phyloP scores from a whole-genome alignment of 1,140 invertebrate genomes.

The Drosophila sulfurigaster region DNA sequence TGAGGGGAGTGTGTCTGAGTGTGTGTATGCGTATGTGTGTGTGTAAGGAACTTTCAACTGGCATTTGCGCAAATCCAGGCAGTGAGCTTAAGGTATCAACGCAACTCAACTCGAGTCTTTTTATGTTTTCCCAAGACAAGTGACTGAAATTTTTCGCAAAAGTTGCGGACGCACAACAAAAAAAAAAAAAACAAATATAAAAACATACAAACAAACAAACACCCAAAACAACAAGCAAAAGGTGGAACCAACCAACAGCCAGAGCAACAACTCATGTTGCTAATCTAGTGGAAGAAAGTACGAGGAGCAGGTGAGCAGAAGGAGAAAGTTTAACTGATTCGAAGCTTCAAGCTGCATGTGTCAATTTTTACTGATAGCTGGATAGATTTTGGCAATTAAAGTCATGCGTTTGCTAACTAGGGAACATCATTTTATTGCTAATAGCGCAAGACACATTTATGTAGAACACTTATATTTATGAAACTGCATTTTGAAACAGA shows the following conservation, averaged over 20 bases:
- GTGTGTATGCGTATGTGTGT: not conserved
- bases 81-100: constrained; percentile 53
- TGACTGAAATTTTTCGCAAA: not conserved
- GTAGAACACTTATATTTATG: too few relatives aligned
- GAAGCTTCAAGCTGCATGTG: too few relatives aligned
- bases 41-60: constrained; percentile 41
- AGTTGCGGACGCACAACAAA: not conserved
- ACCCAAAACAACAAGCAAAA: not conserved
- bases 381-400: too few relatives aligned
- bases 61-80: constrained; percentile 47
- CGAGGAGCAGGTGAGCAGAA: too few relatives aligned
- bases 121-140: constrained; percentile 16
- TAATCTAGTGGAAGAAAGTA: too few relatives aligned
- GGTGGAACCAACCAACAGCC: not conserved
- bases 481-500: too few relatives aligned
- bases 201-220: not conserved
- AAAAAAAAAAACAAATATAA: too few relatives aligned
- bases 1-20: not conserved
- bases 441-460: too few relatives aligned
- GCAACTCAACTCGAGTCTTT: constrained; percentile 31
- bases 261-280: not conserved
- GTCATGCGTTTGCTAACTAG: too few relatives aligned
- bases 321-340: too few relatives aligned
- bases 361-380: too few relatives aligned
- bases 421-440: too few relatives aligned